These are phyloP conservation scores for Physeter macrocephalus DNA, from an alignment of 2,113 vertebrate species.

Conservation along the genomic window DNA sequence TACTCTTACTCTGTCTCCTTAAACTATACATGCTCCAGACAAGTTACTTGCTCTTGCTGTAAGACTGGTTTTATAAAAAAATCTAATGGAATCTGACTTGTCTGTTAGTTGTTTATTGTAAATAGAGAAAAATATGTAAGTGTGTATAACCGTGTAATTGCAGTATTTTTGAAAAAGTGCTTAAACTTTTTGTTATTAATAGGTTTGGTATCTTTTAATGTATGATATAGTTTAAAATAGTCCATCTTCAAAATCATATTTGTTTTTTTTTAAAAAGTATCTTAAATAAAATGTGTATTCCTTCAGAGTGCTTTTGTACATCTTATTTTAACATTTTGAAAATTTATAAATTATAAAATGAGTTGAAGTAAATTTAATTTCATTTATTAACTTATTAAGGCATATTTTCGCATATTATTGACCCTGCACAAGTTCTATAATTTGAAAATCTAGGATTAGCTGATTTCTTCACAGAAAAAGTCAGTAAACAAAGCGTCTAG, in stretches of 20 bases:
- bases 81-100: neutral
- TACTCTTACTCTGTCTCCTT: slow-evolving; percentile 46
- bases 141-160: slow-evolving; percentile 59
- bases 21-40: slow-evolving; percentile 35
- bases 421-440: neutral
- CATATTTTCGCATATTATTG: neutral
- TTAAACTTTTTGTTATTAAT: slow-evolving; percentile 59
- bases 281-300: slow-evolving; percentile 17
- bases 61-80: slow-evolving; percentile 41
- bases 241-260: neutral
- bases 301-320: slow-evolving; percentile 12
- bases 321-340: slow-evolving; percentile 5
- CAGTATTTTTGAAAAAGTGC: neutral
- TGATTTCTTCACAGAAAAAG: neutral
- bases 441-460: neutral
- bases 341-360: slow-evolving; percentile 15
- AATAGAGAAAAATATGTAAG: neutral
- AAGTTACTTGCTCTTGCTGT: slow-evolving; percentile 57
- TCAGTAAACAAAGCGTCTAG: neutral
- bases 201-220: neutral
- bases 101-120: neutral
- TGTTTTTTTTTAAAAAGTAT: slow-evolving; percentile 2
- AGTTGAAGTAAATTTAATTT: slow-evolving; percentile 12
- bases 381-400: neutral
- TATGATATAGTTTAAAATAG: neutral